phyloP scores from a whole-genome alignment of 2,113 vertebrate genomes.

The Rousettus leschenaultii region DNA sequence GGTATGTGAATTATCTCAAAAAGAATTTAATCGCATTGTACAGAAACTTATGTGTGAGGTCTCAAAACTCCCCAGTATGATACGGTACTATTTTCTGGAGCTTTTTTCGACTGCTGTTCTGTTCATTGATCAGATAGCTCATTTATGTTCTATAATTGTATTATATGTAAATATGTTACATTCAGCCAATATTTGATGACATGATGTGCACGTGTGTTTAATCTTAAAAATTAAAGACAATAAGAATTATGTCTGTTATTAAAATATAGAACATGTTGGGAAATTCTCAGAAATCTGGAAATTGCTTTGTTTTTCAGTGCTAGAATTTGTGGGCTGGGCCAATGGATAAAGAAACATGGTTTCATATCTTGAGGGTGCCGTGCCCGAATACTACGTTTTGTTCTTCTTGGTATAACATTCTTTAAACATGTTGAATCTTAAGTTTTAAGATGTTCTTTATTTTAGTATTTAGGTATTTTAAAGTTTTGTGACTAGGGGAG shows the following conservation, averaged over 20 bases:
- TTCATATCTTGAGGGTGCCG: not conserved
- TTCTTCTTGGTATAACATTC: not conserved
- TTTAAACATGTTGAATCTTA: conserved; percentile 22
- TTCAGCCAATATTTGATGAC: not conserved
- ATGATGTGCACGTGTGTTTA: not conserved
- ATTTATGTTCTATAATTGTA: not conserved
- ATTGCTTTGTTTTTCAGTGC: conserved; percentile 14
- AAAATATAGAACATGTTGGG: not conserved
- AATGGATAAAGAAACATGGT: not conserved
- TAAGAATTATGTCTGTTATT: not conserved
- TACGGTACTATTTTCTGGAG: not conserved
- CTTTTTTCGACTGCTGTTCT: not conserved
- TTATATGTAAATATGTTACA: not conserved
- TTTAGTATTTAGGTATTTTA: conserved; percentile 37
- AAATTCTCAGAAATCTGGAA: conserved; percentile 17
- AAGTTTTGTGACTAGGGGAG: not conserved
- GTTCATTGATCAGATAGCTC: not conserved
- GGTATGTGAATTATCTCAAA: not conserved
- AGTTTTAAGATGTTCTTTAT: conserved; percentile 23
- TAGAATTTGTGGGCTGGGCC: not conserved
- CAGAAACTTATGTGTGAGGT: not conserved
- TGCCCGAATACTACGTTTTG: not conserved
- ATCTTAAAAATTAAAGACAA: conserved; percentile 9
- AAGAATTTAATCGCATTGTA: not conserved
- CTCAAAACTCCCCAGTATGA: not conserved